Evolutionary conservation across 2,888 invertebrate species (phyloP).

Genomic region (Melitaea athalia): DNA sequence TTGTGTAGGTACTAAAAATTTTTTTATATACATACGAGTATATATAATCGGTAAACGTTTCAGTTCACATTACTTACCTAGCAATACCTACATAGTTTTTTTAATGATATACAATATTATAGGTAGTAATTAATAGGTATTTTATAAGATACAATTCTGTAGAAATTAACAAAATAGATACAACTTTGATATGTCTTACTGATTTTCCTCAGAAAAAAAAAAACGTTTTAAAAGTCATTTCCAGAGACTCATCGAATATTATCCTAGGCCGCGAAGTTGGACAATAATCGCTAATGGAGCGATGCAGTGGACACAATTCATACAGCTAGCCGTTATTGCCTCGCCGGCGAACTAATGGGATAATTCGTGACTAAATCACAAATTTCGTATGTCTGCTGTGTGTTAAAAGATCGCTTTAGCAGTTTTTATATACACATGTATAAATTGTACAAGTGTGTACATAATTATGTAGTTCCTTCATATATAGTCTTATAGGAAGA

Average conservation of each 20-base stretch:
- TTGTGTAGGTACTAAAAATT: too few relatives aligned
- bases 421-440: not conserved
- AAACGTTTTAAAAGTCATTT: constrained; percentile 41
- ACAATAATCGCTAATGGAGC: constrained; percentile 81
- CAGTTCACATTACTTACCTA: too few relatives aligned
- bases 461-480: too few relatives aligned
- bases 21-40: too few relatives aligned
- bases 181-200: too few relatives aligned
- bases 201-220: not conserved
- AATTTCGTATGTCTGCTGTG: constrained; percentile 25
- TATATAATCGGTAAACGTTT: too few relatives aligned
- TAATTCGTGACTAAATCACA: constrained; percentile 47
- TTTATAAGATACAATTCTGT: too few relatives aligned
- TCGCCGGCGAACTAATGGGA: constrained; percentile 46
- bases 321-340: constrained; percentile 45
- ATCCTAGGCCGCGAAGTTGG: constrained; percentile 69
- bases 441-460: not conserved
- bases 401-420: not conserved
- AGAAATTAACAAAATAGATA: too few relatives aligned
- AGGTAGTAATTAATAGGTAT: too few relatives aligned
- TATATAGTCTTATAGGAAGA: too few relatives aligned
- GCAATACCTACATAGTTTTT: too few relatives aligned
- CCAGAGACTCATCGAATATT: constrained; percentile 44
- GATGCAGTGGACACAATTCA: constrained; percentile 78
- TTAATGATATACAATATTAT: too few relatives aligned